phyloP scores from a whole-genome alignment of 2,113 vertebrate species.

The Pachyramphus minor region DNA sequence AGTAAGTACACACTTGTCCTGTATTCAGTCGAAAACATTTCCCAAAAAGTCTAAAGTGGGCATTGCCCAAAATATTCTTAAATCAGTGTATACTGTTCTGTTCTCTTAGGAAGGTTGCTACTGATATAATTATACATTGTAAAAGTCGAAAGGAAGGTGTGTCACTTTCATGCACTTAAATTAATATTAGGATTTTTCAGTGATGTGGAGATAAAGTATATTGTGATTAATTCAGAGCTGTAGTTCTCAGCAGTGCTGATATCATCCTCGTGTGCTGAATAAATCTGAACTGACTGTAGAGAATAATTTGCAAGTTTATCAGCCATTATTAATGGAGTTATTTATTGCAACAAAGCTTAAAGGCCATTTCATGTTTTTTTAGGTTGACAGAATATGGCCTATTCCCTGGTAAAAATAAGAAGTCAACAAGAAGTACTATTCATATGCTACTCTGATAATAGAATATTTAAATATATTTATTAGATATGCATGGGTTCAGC shows the following conservation, averaged over 20 bases:
- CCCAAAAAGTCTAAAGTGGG: not conserved
- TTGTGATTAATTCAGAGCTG: not conserved
- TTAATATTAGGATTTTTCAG: not conserved
- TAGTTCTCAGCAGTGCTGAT: not conserved
- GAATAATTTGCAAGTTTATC: conserved; percentile 62
- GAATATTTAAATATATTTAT: not conserved
- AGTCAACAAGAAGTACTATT: not conserved
- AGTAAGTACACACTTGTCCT: not conserved
- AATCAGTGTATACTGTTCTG: not conserved
- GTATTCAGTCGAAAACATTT: not conserved
- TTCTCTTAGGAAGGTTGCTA: not conserved
- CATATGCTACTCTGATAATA: not conserved
- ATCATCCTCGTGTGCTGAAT: not conserved
- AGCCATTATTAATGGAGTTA: conserved; percentile 57
- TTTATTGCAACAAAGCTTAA: conserved; percentile 53
- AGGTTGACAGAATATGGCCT: not conserved
- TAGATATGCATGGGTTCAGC: not conserved
- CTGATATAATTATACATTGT: not conserved
- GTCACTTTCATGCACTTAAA: not conserved
- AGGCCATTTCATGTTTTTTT: conserved; percentile 2
- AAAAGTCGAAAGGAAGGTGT: not conserved
- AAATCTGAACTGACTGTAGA: conserved; percentile 36
- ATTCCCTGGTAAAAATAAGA: not conserved
- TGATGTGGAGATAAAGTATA: not conserved
- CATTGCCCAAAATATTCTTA: not conserved